phyloP scores from a whole-genome alignment of 2,888 invertebrate genomes.

The Agonopterix arenella region DNA sequence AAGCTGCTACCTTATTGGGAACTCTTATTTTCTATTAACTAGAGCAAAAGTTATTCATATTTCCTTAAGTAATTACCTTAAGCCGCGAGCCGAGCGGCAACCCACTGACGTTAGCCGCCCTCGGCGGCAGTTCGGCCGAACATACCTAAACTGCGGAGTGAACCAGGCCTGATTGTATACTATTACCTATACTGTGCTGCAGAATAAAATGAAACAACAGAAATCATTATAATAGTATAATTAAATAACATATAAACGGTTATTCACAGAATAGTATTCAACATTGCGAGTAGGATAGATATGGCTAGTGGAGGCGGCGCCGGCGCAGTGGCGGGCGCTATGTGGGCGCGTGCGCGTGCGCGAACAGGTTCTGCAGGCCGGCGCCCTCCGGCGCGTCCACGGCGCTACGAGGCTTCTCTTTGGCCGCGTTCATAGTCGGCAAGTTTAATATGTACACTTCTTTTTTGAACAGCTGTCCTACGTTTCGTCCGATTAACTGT shows the following conservation, averaged over 20 bases:
- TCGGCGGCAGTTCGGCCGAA: too few relatives aligned
- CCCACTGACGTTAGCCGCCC: too few relatives aligned
- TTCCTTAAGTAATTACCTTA: too few relatives aligned
- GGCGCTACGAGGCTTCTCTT: constrained; percentile 49
- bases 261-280: constrained; percentile 46
- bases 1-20: too few relatives aligned
- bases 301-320: constrained; percentile 21
- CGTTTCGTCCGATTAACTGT: constrained; percentile 88
- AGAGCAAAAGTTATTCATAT: too few relatives aligned
- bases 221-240: constrained; percentile 34
- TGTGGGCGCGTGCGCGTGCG: constrained; percentile 36
- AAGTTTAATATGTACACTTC: constrained; percentile 91
- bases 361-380: constrained; percentile 51
- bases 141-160: too few relatives aligned
- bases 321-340: constrained; percentile 24
- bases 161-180: too few relatives aligned
- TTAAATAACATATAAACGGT: constrained; percentile 51
- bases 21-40: too few relatives aligned
- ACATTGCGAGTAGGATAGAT: constrained; percentile 37
- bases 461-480: constrained; percentile 92
- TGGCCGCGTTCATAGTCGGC: constrained; percentile 78
- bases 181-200: too few relatives aligned
- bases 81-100: too few relatives aligned
- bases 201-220: too few relatives aligned
- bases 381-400: constrained; percentile 50